Evolutionary conservation across 2,113 vertebrate genomes (phyloP), one percentile per base, ranked within the genome.

Genomic region (Campylomormyrus numenius): DNA sequence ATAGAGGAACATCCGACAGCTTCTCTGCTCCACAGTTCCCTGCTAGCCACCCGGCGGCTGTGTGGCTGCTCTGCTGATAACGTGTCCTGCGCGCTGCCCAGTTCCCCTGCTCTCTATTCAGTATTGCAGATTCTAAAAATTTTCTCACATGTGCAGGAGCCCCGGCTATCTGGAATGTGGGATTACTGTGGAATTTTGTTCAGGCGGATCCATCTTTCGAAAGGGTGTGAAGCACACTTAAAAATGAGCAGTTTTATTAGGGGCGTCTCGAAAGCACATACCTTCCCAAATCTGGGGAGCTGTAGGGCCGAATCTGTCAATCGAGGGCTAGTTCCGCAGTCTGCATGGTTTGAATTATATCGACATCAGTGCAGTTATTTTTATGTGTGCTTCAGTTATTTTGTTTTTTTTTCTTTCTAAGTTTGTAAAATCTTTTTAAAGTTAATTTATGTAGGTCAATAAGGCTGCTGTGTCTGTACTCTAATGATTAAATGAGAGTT

Each of bases 231-330:
- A 53, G 85, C 50, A 35, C 50, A 24, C 31, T 87, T 87, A 35
- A 87, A 87, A 87, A 87, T 53, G 85, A n/a, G 19, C 39, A 9
- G 24, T 85, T 85, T 85, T 85, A 24, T 85, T 48, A n/a, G 45
- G 39, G 45, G 39, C 24, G 45, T 45, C 45, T 21, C 8, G 1
- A 53, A 53, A 53, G 85, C 31, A 1, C 85, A 87, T 87, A 56
- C 85, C n/a, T 53, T 87, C 31, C 85, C 85, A 87, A 87, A 87
- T 87, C 45, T 52, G 85, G 85, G 49, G 85, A 35, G 27, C 85
- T 35, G 50, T 87, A 53, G 85, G 50, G 11, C 31, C 13, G 49
- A 53, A 19, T 87, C 50, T 15, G 50, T 56, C 35, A 50, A 49
- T 86, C 45, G 48, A 86, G 84, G 45, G 48, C 45, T 19, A 21